These are phyloP conservation scores for Nemotelus pantherinus DNA, from an alignment of 2,888 invertebrate genomes.

Conservation along the genomic window DNA sequence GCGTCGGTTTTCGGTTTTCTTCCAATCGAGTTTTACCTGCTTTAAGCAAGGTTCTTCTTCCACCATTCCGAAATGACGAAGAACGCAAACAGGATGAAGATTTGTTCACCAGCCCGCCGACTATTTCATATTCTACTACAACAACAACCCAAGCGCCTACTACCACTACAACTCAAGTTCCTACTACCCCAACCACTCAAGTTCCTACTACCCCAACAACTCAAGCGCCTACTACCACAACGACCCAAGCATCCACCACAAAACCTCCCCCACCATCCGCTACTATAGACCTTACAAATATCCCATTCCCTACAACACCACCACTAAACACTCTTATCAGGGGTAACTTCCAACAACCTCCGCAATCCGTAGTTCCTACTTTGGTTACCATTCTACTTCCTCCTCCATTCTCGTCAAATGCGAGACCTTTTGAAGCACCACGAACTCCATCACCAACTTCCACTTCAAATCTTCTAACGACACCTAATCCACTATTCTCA, in stretches of 20 bases:
- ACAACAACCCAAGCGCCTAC: conserved; percentile 41
- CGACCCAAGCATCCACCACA: conserved; percentile 11
- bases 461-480: conserved; percentile 41
- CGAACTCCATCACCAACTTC: conserved; percentile 25
- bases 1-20: background rate
- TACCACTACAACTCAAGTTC: conserved; percentile 42
- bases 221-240: conserved; percentile 29
- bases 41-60: conserved; percentile 14
- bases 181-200: conserved; percentile 39
- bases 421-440: conserved; percentile 7
- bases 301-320: conserved; percentile 22
- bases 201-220: conserved; percentile 43
- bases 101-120: background rate
- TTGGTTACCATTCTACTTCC: conserved; percentile 13
- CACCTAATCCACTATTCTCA: conserved; percentile 3
- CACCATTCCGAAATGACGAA: conserved; percentile 3
- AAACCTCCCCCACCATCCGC: background rate
- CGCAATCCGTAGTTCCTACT: background rate
- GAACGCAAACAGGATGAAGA: background rate
- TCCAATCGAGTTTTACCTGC: background rate
- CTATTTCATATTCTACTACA: background rate
- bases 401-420: conserved; percentile 16
- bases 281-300: conserved; percentile 15
- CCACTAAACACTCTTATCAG: conserved; percentile 14
- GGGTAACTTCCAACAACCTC: background rate